phyloP scores from a whole-genome alignment of 37 sponge, comb jelly and placozoan genomes.

The Ephydatia muelleri region DNA sequence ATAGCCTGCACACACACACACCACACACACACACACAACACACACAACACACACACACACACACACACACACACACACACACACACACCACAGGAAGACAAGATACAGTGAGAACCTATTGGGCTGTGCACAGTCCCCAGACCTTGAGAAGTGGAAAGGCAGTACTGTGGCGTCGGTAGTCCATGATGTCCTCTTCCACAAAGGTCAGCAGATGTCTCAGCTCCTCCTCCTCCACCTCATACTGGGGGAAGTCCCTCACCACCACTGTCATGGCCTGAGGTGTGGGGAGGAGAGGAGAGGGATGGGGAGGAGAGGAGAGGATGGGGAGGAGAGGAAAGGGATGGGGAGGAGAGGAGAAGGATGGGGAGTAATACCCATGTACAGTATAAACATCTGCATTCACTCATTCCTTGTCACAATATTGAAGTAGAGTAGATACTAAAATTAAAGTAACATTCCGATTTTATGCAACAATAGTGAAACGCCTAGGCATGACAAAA shows the following conservation, averaged over 20 bases:
- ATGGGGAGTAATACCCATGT: too few species aligned
- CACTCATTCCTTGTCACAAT: too few species aligned
- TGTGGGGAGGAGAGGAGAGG: neutral
- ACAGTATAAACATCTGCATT: too few species aligned
- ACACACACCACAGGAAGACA: too few species aligned
- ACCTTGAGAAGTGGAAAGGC: constrained; percentile 93
- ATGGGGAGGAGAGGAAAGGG: neutral
- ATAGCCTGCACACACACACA: constrained; percentile 64
- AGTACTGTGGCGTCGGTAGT: constrained; percentile 73
- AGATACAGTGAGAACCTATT: neutral
- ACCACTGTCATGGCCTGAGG: constrained; percentile 77
- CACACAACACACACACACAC: neutral
- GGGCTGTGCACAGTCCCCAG: neutral
- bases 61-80: too few species aligned
- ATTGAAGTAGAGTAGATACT: too few species aligned
- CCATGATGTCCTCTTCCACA: constrained; percentile 90
- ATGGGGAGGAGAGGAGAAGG: neutral
- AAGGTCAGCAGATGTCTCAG: constrained; percentile 76
- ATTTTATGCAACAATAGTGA: too few species aligned
- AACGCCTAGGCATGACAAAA: too few species aligned
- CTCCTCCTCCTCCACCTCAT: constrained; percentile 56
- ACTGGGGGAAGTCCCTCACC: constrained; percentile 39
- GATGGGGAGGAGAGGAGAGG: neutral
- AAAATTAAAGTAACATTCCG: too few species aligned
- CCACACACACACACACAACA: neutral